These are phyloP conservation scores for Beroe ovata DNA, from an alignment of 37 sponge, comb jelly and placozoan genomes.

Conservation along the genomic window DNA sequence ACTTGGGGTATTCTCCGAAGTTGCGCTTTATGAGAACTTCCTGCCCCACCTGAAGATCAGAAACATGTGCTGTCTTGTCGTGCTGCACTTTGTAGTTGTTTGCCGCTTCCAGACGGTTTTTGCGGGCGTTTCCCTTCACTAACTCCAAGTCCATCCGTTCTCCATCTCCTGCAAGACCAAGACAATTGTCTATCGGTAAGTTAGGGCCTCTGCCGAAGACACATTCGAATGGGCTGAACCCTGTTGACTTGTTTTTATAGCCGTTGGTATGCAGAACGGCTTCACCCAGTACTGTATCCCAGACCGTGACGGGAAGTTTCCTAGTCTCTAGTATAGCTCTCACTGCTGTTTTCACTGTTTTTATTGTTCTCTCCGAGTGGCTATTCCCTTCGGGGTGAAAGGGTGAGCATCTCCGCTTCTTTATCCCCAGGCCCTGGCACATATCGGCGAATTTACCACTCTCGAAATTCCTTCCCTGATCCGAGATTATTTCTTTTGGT, in stretches of 20 bases:
- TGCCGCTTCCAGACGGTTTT: not conserved
- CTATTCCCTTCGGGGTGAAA: not conserved
- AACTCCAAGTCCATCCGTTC: not conserved
- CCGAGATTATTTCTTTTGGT: not conserved
- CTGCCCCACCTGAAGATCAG: not conserved
- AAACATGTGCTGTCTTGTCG: not conserved
- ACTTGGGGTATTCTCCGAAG: not conserved
- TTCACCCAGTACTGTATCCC: not conserved
- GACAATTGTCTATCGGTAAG: not conserved
- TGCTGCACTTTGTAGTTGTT: not conserved
- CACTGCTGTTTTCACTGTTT: not conserved
- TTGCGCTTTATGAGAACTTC: not conserved
- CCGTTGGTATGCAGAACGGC: not conserved
- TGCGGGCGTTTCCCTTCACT: not conserved
- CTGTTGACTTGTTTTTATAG: not conserved
- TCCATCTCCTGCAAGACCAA: not conserved
- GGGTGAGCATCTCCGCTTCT: not conserved
- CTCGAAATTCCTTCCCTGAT: not conserved
- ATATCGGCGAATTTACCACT: not conserved
- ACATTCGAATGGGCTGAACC: not conserved
- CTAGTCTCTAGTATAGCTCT: not conserved
- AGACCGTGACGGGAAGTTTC: not conserved
- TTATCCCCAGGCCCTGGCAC: not conserved
- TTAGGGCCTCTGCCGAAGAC: not conserved
- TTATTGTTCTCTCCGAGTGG: not conserved